Evolutionary conservation across 1,140 invertebrate genomes (phyloP), one percentile per base, ranked within the genome.

Genomic region (Lasioglossum baleicum): DNA sequence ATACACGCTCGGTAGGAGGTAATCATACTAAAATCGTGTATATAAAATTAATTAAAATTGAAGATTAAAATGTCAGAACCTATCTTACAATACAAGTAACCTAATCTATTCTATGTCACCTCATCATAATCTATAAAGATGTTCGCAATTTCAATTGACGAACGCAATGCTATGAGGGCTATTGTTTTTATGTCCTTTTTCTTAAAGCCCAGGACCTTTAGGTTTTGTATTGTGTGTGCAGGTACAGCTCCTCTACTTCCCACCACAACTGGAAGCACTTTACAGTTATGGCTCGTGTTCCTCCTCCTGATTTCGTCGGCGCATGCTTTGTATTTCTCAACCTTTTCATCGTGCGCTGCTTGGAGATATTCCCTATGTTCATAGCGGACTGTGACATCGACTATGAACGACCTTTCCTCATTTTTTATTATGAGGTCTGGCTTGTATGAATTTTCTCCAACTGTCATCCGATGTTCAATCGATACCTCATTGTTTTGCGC

Each of bases 351-450:
- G n/a, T n/a, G n/a, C n/a, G n/a, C n/a, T n/a, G n/a, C n/a, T n/a
- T 20, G 81, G 8, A 86, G 75, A 51, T 86, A 89, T 11, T 83
- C 53, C 15, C 70, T 69, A 44, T 90, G 83, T 67, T 91, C 88
- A 73, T 89, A 90, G 74, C 88, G 83, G 76, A 91, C 86, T n/a
- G 87, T 89, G 0, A 91, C 83, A 65, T 90, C 90, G 75, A 88
- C 84, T 76, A 90, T 85, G 64, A 82, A 75, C 60, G 83, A 74
- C 83, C 75, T 48, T 11, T 51, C 3, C 44, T 51, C 66, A 51
- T 48, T 68, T 44, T 44, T 66, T 1, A 66, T 40, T 66, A 66
- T 66, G 65, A 66, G 35, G 44, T 66, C 65, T 22, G 72, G 72
- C 31, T 65, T 75, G 5, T 40, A 40, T 11, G 35, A 26, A 40